Evolutionary conservation across 2,888 invertebrate species (phyloP).

Genomic region (Drosophila quinaria): DNA sequence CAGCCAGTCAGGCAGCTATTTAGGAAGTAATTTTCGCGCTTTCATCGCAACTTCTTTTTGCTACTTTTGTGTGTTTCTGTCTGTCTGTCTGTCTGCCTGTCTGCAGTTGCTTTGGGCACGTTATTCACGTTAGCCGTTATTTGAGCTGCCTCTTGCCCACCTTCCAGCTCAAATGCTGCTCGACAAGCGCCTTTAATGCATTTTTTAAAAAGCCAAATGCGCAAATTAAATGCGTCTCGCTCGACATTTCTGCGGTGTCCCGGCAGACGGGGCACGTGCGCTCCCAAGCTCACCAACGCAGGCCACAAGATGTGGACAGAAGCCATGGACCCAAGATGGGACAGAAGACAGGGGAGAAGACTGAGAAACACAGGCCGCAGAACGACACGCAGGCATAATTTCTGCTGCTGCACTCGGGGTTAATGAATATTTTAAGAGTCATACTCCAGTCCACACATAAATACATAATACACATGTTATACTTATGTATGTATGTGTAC

Average conservation of each 20-base stretch:
- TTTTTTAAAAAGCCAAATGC: slow-evolving; percentile 82
- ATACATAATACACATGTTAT: too few species aligned
- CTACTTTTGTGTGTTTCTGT: slow-evolving; percentile 14
- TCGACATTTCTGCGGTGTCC: slow-evolving; percentile 60
- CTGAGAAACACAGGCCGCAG: too few species aligned
- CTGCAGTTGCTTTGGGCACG: too few species aligned
- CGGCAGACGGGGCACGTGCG: slow-evolving; percentile 60
- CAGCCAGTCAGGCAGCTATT: slow-evolving; percentile 80
- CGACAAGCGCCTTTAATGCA: slow-evolving; percentile 76
- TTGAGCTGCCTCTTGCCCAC: too few species aligned
- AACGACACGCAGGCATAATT: too few species aligned
- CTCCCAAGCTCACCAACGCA: slow-evolving; percentile 16
- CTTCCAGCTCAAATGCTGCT: too few species aligned
- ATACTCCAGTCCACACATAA: too few species aligned
- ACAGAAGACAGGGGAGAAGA: neutral
- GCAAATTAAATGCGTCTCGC: slow-evolving; percentile 74
- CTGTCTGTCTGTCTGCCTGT: too few species aligned
- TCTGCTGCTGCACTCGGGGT: too few species aligned
- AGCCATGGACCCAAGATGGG: neutral
- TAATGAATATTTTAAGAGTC: too few species aligned
- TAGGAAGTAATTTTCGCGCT: slow-evolving; percentile 81
- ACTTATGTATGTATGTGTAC: too few species aligned
- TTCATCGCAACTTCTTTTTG: slow-evolving; percentile 66
- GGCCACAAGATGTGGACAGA: slow-evolving; percentile 1
- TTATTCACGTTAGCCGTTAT: too few species aligned